Evolutionary conservation across 2,113 vertebrate genomes (phyloP).

Genomic region (Esox niger): DNA sequence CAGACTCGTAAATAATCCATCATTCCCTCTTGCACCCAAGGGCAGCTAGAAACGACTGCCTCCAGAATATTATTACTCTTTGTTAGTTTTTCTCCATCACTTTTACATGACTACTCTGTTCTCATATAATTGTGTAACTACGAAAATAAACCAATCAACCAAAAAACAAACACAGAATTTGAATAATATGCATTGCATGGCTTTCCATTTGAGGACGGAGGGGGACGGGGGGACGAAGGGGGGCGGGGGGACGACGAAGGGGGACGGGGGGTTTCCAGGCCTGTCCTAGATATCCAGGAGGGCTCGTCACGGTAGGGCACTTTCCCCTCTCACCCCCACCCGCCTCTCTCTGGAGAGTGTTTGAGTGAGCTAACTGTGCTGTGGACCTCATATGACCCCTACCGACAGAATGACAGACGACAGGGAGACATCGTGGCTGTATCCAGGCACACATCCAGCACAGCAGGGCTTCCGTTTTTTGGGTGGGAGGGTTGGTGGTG

Average conservation of each 20-base stretch:
- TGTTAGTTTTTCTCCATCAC: slow-evolving; percentile 21
- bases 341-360: slow-evolving; percentile 32
- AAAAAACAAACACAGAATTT: slow-evolving; percentile 50
- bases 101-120: slow-evolving; percentile 48
- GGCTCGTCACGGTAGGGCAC: slow-evolving; percentile 50
- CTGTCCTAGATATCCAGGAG: slow-evolving; percentile 16
- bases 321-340: slow-evolving; percentile 31
- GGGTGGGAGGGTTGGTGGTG: too few relatives aligned
- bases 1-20: slow-evolving; percentile 11
- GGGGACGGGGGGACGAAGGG: slow-evolving; percentile 50
- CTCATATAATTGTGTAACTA: slow-evolving; percentile 45
- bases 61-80: slow-evolving; percentile 64
- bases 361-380: too few relatives aligned
- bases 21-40: slow-evolving; percentile 16
- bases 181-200: slow-evolving; percentile 70
- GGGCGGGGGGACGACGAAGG: slow-evolving; percentile 48
- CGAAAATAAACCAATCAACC: slow-evolving; percentile 55
- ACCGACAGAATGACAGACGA: too few relatives aligned
- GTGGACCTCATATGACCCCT: too few relatives aligned
- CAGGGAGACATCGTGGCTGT: too few relatives aligned
- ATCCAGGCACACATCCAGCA: too few relatives aligned
- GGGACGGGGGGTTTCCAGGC: background rate
- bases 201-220: slow-evolving; percentile 74
- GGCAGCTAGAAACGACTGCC: slow-evolving; percentile 49
- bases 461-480: too few relatives aligned